Base-by-base conservation (phyloP, 1,140 invertebrate genomes). In the Lepidurus apus region DNA sequence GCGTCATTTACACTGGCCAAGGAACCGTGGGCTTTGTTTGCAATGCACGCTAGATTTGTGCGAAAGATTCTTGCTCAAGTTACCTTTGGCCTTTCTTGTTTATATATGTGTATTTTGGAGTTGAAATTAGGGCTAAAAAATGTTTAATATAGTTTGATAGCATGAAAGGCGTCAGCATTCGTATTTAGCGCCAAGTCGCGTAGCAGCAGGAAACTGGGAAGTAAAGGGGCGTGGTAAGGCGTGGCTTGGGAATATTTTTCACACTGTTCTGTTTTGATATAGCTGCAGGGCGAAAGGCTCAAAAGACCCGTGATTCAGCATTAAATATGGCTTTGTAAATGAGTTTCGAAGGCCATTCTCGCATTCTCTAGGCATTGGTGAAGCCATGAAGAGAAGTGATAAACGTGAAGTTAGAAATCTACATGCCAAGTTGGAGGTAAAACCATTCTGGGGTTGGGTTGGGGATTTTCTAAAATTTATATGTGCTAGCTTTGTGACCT, bases 261-360 rank as follows among this genome's bases (percentile, higher is more conserved):
- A 65, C 53, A 65, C 53, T 65, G 17, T 13, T 21, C 45, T 65
- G 53, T 65, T 65, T 65, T 65, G 53, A 21, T 17, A 9, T 65
- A 65, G n/a, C 53, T 65, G 6, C 9, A n/a, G 53, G 53, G 53
- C 1, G 17, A 65, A 21, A 65, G 21, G 53, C 4, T 7, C 17
- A 21, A 65, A 65, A 65, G 21, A 21, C 17, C 17, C 53, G n/a
- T 65, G 53, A 65, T 65, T 65, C 53, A 65, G 53, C 53, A 65
- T 65, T 65, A 65, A 65, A 65, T 65, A 65, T 65, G 53, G 53
- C 53, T 65, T 65, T 65, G 53, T 65, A 65, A 65, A 65, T 65
- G 53, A 65, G 53, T 65, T 65, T 65, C 53, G 53, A 65, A 65
- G 53, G 53, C 53, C 53, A 65, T 65, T 65, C 53, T 65, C 53